Base-by-base conservation (phyloP, 2,797 vertebrate species). In the Micromesistius poutassou region DNA sequence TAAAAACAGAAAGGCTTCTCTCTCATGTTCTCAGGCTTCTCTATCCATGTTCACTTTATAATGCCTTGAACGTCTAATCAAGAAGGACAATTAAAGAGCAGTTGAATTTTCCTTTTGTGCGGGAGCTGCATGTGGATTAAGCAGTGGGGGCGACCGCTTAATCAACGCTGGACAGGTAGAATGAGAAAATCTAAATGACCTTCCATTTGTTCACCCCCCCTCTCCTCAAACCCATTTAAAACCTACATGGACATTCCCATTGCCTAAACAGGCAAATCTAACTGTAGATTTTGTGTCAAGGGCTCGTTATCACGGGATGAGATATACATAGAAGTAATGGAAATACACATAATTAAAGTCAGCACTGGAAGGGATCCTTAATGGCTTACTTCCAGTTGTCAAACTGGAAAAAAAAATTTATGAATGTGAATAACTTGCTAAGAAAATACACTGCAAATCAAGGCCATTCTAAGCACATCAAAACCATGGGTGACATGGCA, bases 111-210 rank as follows among this genome's bases (percentile, higher is more conserved):
- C 71, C 35, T 72, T 5, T 28, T 33, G 12, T 62, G 46, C 31
- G 36, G 71, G 73, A 30, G 38, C 74, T 73, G 71, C 33, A 36
- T 74, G 66, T 73, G 30, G 73, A 77, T 81, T 42, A 68, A 75
- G 30, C 13, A 68, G 42, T 46, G n/a, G 46, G 74, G 79, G 30
- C 71, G 28, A 25, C n/a, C 16, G 72, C 68, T 42, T 38, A 66
- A 79, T 79, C 33, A 68, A 68, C 30, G 71, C 66, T 28, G 33
- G 30, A 35, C 36, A 62, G 40, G 62, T 9, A 66, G 55, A 76
- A 71, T 30, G 38, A 38, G 25, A 38, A 30, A 79, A 72, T 35
- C 19, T 50, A 25, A 66, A 76, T 62, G 12, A 13, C 16, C 50
- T 31, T 76, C 22, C 19, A 73, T 76, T 40, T 75, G 74, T 71